Evolutionary conservation across 1,140 invertebrate species (phyloP).

Genomic region (Drosophila persimilis): DNA sequence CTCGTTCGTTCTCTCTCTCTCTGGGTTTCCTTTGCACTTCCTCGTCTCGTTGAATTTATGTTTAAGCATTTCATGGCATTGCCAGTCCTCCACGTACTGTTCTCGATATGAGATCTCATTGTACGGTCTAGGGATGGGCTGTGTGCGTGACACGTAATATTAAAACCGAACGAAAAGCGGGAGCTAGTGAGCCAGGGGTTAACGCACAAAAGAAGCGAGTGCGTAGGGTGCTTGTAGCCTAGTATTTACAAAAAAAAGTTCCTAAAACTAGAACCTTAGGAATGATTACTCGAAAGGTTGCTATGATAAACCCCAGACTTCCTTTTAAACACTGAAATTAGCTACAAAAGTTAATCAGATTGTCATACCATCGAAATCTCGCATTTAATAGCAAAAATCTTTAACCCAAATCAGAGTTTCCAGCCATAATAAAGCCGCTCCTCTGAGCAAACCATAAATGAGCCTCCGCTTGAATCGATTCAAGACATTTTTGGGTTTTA

Average conservation of each 20-base stretch:
- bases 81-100: slow-evolving; percentile 62
- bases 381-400: not conserved
- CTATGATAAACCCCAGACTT: no score
- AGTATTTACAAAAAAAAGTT: no score
- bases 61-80: slow-evolving; percentile 71
- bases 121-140: slow-evolving; percentile 14
- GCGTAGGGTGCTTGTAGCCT: no score
- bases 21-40: slow-evolving; percentile 20
- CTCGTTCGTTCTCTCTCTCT: slow-evolving; percentile 7
- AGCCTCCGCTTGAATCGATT: no score
- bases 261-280: no score
- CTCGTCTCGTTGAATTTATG: slow-evolving; percentile 65
- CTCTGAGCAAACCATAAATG: no score
- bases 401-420: no score
- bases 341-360: not conserved
- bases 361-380: not conserved
- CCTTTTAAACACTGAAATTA: no score
- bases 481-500: not conserved
- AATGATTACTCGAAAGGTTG: no score
- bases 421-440: no score
- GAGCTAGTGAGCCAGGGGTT: no score
- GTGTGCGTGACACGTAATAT: slow-evolving; percentile 32
- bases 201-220: no score
- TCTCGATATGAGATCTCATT: slow-evolving; percentile 63
- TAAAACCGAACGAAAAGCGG: not conserved